These are phyloP conservation scores for Aplidium turbinatum DNA, from an alignment of 23 tunicate species.

Conservation along the genomic window DNA sequence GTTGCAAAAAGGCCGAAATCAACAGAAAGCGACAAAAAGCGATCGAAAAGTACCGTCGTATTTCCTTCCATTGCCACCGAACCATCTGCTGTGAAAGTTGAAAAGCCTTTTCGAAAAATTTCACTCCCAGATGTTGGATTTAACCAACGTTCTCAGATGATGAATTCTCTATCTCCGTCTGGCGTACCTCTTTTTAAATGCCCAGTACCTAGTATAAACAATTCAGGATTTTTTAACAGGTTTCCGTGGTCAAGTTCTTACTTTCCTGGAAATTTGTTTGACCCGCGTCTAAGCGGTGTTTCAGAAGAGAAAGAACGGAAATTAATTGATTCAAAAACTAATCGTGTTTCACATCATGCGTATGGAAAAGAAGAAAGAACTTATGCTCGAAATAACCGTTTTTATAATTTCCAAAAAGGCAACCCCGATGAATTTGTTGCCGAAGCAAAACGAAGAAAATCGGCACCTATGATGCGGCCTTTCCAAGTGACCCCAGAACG, in stretches of 20 bases:
- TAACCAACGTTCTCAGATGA: not conserved
- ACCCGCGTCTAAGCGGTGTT: not conserved
- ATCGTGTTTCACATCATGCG: not conserved
- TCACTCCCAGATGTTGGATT: conserved; percentile 26
- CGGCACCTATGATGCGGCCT: conserved; percentile 32
- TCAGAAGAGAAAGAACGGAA: not conserved
- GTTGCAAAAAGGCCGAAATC: too few species aligned
- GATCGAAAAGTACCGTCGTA: conserved; percentile 32
- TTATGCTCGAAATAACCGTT: not conserved
- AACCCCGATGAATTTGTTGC: not conserved
- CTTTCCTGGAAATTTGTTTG: not conserved
- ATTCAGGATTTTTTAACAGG: not conserved
- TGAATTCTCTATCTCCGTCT: not conserved
- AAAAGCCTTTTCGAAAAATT: conserved; percentile 21
- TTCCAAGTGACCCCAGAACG: conserved; percentile 11
- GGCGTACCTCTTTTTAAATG: not conserved
- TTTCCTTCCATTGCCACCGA: conserved; percentile 4
- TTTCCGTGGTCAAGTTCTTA: not conserved
- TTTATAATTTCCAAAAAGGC: too few species aligned
- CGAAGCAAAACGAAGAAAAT: conserved; percentile 35
- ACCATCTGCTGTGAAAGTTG: not conserved
- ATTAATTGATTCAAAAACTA: not conserved
- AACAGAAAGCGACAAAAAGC: conserved; percentile 12
- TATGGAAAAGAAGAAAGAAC: not conserved
- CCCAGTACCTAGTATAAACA: not conserved